Percentiles rank a stretch among this genome's conserved stretches.
Evolutionary conservation across 1,140 invertebrate genomes (phyloP).

Genomic region (Nylanderia fulva): DNA sequence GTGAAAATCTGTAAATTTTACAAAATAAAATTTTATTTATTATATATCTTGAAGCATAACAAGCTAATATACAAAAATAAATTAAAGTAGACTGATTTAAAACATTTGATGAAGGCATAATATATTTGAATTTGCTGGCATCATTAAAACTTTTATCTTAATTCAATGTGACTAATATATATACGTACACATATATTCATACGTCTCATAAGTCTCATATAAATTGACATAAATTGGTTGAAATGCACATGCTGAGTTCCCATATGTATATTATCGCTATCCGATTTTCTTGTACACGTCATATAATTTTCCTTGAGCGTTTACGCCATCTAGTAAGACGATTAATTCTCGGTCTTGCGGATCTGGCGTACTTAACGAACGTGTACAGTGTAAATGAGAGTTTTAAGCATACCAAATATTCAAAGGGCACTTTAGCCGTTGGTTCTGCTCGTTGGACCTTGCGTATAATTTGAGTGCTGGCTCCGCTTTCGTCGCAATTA

Average conservation of each 20-base stretch:
- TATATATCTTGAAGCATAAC: too few species aligned
- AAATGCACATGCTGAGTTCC: too few species aligned
- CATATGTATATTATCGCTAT: neutral
- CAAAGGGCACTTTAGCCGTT: neutral
- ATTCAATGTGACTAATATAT: neutral
- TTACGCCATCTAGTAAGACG: neutral
- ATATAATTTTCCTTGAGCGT: neutral
- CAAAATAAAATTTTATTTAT: constrained; percentile 10
- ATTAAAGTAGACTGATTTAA: neutral
- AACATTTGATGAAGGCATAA: neutral
- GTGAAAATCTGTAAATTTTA: neutral
- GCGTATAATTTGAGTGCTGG: constrained; percentile 55
- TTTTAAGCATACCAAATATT: constrained; percentile 50
- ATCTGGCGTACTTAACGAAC: neutral
- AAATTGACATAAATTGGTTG: neutral
- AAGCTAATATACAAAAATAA: neutral
- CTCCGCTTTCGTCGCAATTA: constrained; percentile 64
- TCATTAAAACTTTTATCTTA: neutral
- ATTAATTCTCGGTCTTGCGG: constrained; percentile 16
- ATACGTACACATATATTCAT: neutral
- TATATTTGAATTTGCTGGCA: neutral
- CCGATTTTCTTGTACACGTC: neutral
- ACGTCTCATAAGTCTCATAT: neutral
- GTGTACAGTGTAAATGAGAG: constrained; percentile 24
- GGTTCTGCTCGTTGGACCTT: constrained; percentile 54